Evolutionary conservation across 2,113 vertebrate species (phyloP).

Genomic region (Callionymus lyra): DNA sequence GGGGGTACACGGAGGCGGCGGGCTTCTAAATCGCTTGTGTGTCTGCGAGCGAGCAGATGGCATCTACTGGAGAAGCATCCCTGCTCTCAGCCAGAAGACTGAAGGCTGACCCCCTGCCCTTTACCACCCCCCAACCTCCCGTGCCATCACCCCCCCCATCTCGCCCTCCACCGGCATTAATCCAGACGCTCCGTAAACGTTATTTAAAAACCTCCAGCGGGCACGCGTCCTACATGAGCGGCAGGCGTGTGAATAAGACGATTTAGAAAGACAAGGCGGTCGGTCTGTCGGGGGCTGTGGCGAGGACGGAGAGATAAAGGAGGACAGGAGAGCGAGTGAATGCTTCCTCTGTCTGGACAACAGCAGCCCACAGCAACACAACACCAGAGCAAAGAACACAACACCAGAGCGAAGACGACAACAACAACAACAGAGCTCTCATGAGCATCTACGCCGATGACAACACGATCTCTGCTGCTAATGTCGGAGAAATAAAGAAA

Average conservation of each 20-base stretch:
- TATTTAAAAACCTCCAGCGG: slow-evolving; percentile 49
- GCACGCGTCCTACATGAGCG: slow-evolving; percentile 33
- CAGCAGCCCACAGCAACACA: too few species aligned
- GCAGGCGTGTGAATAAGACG: slow-evolving; percentile 16
- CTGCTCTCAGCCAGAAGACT: slow-evolving; percentile 19
- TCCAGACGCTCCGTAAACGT: slow-evolving; percentile 54
- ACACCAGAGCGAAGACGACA: too few species aligned
- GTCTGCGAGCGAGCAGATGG: slow-evolving; percentile 57
- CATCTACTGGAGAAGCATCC: slow-evolving; percentile 35
- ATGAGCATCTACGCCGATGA: too few species aligned
- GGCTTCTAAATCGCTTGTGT: slow-evolving; percentile 34
- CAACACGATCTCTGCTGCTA: too few species aligned
- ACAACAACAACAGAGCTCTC: too few species aligned
- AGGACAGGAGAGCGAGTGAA: slow-evolving; percentile 55
- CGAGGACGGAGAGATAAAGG: slow-evolving; percentile 44
- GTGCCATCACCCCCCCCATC: slow-evolving; percentile 30
- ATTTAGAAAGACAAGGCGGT: slow-evolving; percentile 59
- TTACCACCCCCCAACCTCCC: slow-evolving; percentile 30
- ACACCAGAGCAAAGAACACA: too few species aligned
- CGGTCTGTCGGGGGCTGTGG: slow-evolving; percentile 24
- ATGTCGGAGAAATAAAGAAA: too few species aligned
- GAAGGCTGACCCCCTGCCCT: slow-evolving; percentile 30
- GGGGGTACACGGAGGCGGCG: slow-evolving; percentile 23
- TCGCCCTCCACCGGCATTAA: slow-evolving; percentile 32
- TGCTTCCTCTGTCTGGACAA: slow-evolving; percentile 51